Evolutionary conservation across 1,140 invertebrate genomes (phyloP).

Genomic region (Nylanderia fulva): DNA sequence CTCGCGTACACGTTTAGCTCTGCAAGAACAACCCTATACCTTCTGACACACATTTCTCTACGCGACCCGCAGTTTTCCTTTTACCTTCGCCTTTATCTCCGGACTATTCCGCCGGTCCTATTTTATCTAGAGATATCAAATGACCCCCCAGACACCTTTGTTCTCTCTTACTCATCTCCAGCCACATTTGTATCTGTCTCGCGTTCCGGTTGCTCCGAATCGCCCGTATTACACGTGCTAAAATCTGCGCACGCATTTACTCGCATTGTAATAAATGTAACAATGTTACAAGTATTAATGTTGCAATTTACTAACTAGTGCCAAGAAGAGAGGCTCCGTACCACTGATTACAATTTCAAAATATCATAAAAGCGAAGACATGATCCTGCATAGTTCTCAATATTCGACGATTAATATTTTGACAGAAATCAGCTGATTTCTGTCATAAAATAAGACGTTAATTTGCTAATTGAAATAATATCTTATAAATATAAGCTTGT

Average conservation of each 20-base stretch:
- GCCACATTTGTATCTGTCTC: constrained; percentile 80
- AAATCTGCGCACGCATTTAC: constrained; percentile 46
- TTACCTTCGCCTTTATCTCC: constrained; percentile 58
- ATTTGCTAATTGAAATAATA: neutral
- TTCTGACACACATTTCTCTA: constrained; percentile 61
- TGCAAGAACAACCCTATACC: constrained; percentile 31
- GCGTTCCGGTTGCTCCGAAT: constrained; percentile 68
- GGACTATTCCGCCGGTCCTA: constrained; percentile 58
- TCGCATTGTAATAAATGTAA: constrained; percentile 5
- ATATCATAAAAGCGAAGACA: neutral
- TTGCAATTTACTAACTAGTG: constrained; percentile 13
- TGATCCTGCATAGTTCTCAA: neutral
- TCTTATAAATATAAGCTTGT: neutral
- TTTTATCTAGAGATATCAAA: constrained; percentile 79
- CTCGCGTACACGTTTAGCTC: constrained; percentile 18
- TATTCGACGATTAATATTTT: constrained; percentile 9
- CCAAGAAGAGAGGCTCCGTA: constrained; percentile 7
- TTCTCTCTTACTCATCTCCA: constrained; percentile 77
- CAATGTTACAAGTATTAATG: constrained; percentile 57
- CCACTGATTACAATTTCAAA: constrained; percentile 45
- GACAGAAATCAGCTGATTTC: too few relatives aligned
- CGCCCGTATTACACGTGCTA: constrained; percentile 51
- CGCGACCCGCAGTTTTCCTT: constrained; percentile 52
- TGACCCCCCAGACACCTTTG: constrained; percentile 79
- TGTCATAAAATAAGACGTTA: neutral